Evolutionary conservation across 1,140 invertebrate genomes (phyloP).

Genomic region (Musca vetustissima): DNA sequence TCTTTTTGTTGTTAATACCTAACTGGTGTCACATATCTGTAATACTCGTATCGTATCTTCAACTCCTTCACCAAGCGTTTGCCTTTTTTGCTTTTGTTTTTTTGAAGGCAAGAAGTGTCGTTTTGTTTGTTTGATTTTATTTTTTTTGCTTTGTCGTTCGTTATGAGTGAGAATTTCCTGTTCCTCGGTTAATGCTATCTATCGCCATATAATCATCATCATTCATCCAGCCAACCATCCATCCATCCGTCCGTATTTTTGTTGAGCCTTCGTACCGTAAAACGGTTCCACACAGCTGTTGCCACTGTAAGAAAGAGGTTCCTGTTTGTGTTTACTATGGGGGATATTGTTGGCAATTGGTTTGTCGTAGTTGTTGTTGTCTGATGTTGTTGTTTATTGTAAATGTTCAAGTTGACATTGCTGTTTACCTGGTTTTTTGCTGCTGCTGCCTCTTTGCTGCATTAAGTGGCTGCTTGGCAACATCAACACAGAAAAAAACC

Average conservation of each 20-base stretch:
- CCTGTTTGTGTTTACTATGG: conserved; percentile 2
- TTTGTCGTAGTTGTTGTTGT: background rate
- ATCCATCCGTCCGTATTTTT: background rate
- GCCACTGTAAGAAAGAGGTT: background rate
- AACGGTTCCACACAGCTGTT: too few species aligned
- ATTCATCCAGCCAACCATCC: background rate
- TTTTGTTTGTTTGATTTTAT: background rate
- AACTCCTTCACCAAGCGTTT: background rate
- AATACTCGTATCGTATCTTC: too few species aligned
- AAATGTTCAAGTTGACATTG: conserved; percentile 3
- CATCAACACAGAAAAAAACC: too few species aligned
- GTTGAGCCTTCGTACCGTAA: too few species aligned
- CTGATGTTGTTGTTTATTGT: background rate
- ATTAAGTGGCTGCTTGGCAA: background rate
- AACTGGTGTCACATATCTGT: too few species aligned
- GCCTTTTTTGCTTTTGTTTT: background rate
- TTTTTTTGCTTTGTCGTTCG: too few species aligned
- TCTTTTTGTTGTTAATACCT: too few species aligned
- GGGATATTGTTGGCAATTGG: background rate
- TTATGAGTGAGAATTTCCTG: conserved; percentile 6
- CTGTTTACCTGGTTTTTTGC: conserved; percentile 17
- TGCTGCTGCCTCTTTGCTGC: background rate
- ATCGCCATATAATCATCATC: background rate
- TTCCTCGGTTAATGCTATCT: background rate
- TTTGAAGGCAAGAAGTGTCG: background rate